Conservation (phyloP, 2,888 invertebrate genomes). For the Sinelater perroti region DNA sequence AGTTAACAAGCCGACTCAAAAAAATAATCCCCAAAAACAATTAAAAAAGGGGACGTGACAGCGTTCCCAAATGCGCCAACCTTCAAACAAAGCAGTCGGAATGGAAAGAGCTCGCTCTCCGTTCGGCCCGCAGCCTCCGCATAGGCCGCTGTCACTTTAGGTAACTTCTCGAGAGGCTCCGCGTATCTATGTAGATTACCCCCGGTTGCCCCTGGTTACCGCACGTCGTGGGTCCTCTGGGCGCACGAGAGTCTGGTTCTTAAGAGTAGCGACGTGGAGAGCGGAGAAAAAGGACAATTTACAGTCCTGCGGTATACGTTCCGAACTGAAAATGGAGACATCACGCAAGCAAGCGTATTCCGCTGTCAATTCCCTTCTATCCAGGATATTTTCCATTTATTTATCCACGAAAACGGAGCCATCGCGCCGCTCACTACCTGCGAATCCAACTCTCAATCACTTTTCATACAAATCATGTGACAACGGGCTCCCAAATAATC, state of each 20-base stretch:
- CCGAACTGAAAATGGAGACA: conserved; percentile 36
- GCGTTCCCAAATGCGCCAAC: conserved; percentile 42
- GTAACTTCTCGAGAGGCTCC: conserved; percentile 39
- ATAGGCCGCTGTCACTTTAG: conserved; percentile 38
- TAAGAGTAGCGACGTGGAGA: conserved; percentile 32
- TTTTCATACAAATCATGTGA: conserved; percentile 34
- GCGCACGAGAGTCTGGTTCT: conserved; percentile 42
- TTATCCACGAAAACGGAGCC: conserved; percentile 23
- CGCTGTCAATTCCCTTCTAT: conserved; percentile 22
- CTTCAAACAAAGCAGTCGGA: conserved; percentile 29
- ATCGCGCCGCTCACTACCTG: conserved; percentile 11
- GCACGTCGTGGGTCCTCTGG: conserved; percentile 46
- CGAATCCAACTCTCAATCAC: conserved; percentile 28
- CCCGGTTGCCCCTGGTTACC: conserved; percentile 47
- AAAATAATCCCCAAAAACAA: conserved; percentile 46
- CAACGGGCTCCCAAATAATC: conserved; percentile 22
- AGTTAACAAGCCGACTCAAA: conserved; percentile 41
- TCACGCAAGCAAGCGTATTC: conserved; percentile 32
- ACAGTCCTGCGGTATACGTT: conserved; percentile 30
- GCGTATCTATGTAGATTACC: conserved; percentile 47
- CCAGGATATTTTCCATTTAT: conserved; percentile 26
- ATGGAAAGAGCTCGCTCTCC: conserved; percentile 37
- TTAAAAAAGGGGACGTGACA: conserved; percentile 44
- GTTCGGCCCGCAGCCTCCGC: conserved; percentile 22
- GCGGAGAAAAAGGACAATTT: conserved; percentile 31